These are phyloP conservation scores for Leptopilina myrica DNA, from an alignment of 2,888 invertebrate genomes.

Conservation along the genomic window DNA sequence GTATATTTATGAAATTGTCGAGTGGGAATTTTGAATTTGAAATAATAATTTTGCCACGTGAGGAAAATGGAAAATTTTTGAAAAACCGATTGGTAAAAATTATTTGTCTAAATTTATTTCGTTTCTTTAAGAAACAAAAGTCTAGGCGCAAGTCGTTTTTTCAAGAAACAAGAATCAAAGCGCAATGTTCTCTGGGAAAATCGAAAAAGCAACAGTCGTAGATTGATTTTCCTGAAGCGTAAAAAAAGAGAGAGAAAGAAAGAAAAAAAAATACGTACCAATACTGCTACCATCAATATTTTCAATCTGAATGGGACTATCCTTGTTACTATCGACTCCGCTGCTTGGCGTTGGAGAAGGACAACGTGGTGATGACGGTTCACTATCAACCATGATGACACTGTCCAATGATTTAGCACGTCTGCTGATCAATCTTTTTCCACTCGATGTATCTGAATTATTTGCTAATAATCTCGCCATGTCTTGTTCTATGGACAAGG, in stretches of 20 bases:
- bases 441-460: slow-evolving; percentile 52
- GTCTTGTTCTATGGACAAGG: slow-evolving; percentile 74
- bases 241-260: slow-evolving; percentile 30
- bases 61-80: too few species aligned
- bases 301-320: slow-evolving; percentile 91
- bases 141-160: too few species aligned
- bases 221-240: slow-evolving; percentile 3
- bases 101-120: too few species aligned
- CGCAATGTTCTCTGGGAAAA: slow-evolving; percentile 16
- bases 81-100: too few species aligned
- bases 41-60: too few species aligned
- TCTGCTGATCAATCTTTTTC: slow-evolving; percentile 66
- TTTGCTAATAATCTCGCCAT: slow-evolving; percentile 72
- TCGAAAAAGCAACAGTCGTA: slow-evolving; percentile 15
- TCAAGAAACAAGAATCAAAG: too few species aligned
- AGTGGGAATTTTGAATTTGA: too few species aligned
- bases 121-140: too few species aligned
- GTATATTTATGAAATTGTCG: too few species aligned
- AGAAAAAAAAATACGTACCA: slow-evolving; percentile 71
- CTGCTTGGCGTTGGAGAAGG: slow-evolving; percentile 94
- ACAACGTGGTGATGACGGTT: slow-evolving; percentile 82
- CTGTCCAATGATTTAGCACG: slow-evolving; percentile 74
- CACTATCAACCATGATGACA: slow-evolving; percentile 75
- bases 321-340: slow-evolving; percentile 91
- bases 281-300: slow-evolving; percentile 81